phyloP scores from a whole-genome alignment of 2,113 vertebrate genomes.

The Trinectes maculatus region DNA sequence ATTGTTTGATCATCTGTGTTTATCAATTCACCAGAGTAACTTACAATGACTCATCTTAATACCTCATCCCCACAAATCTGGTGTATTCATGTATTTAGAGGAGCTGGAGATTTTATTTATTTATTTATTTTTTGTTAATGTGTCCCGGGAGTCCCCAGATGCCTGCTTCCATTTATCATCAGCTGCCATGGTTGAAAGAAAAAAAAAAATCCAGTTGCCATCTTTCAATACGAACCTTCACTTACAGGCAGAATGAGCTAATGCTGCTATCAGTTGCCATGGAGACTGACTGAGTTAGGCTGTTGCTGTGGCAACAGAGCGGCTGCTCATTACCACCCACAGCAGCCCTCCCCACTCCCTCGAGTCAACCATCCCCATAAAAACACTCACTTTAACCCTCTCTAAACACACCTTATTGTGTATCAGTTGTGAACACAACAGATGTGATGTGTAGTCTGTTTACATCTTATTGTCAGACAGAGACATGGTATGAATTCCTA shows the following conservation, averaged over 20 bases:
- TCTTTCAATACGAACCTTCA: conserved; percentile 57
- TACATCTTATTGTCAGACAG: not conserved
- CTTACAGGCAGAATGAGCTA: conserved; percentile 70
- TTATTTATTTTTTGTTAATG: conserved; percentile 2
- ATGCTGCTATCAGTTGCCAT: conserved; percentile 78
- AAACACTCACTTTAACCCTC: conserved; percentile 29
- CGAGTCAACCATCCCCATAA: conserved; percentile 31
- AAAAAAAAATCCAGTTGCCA: conserved; percentile 20
- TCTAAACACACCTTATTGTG: conserved; percentile 5
- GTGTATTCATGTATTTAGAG: conserved; percentile 4
- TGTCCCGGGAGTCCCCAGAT: not conserved
- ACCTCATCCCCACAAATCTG: not conserved
- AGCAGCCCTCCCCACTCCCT: conserved; percentile 53
- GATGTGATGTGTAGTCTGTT: conserved; percentile 10
- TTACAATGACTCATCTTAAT: not conserved
- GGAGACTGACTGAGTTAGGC: conserved; percentile 77
- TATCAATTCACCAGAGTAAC: not conserved
- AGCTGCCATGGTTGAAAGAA: conserved; percentile 31
- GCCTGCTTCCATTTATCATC: conserved; percentile 13
- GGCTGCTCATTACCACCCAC: conserved; percentile 70
- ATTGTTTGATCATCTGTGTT: not conserved
- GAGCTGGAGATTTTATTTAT: not conserved
- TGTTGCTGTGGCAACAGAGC: conserved; percentile 79
- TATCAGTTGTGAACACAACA: not conserved
- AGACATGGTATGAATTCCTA: not conserved